Evolutionary conservation across 2,888 invertebrate species (phyloP).

Genomic region (Pseudococcus longispinus): DNA sequence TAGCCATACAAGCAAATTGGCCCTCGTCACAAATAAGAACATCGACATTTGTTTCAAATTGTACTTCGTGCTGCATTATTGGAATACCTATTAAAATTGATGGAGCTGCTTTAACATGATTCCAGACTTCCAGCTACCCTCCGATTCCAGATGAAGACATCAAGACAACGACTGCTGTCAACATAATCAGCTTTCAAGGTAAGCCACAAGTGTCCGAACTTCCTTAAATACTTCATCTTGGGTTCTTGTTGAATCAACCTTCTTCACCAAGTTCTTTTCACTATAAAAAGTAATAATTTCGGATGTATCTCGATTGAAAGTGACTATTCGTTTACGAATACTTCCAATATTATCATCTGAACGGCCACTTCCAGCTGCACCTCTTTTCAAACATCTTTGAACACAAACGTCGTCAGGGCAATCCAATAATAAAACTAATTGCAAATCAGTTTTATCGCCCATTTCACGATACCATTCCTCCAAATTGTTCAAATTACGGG

Average conservation of each 20-base stretch:
- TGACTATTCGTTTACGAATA: constrained; percentile 84
- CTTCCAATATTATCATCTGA: constrained; percentile 93
- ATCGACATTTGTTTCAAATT: no score
- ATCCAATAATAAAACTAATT: constrained; percentile 91
- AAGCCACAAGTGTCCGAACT: constrained; percentile 60
- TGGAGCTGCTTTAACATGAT: no score
- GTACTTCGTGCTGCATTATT: no score
- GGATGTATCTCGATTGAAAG: constrained; percentile 83
- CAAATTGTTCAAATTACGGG: constrained; percentile 90
- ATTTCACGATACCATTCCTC: constrained; percentile 90
- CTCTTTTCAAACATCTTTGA: constrained; percentile 83
- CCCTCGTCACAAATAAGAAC: no score
- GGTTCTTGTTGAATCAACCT: constrained; percentile 74
- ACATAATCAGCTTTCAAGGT: background rate
- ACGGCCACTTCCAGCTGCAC: constrained; percentile 88
- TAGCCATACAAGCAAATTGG: no score
- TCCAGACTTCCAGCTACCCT: no score
- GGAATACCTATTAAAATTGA: no score
- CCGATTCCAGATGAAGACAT: no score
- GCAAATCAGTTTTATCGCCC: constrained; percentile 76
- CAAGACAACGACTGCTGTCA: no score
- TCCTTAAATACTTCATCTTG: constrained; percentile 68
- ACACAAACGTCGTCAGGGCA: constrained; percentile 85
- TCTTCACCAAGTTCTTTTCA: constrained; percentile 72
- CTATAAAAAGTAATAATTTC: constrained; percentile 89